phyloP scores from a whole-genome alignment of 2,888 invertebrate species.

The Ashinkailepas kermadecensis region DNA sequence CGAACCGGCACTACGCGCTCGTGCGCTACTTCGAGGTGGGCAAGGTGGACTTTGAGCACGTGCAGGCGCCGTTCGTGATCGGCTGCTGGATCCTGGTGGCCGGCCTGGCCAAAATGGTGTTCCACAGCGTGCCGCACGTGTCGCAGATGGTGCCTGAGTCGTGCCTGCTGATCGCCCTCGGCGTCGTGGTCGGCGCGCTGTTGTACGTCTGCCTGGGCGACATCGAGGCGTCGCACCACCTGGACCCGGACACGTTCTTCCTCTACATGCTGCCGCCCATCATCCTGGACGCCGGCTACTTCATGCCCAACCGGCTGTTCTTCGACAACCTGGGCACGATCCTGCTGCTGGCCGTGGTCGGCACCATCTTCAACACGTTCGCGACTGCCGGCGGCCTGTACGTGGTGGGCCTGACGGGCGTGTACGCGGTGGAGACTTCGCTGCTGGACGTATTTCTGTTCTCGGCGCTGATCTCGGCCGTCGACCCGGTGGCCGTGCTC shows the following conservation, averaged over 20 bases:
- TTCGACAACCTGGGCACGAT: constrained; percentile 51
- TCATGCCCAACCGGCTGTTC: constrained; percentile 49
- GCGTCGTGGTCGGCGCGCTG: constrained; percentile 46
- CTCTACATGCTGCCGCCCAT: constrained; percentile 49
- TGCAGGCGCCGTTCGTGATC: constrained; percentile 24
- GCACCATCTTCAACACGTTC: constrained; percentile 46
- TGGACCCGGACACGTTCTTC: constrained; percentile 47
- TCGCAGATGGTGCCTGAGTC: constrained; percentile 44
- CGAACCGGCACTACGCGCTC: constrained; percentile 11
- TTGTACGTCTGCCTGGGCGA: constrained; percentile 42
- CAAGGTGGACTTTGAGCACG: constrained; percentile 25
- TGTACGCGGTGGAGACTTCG: constrained; percentile 34
- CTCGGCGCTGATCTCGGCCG: constrained; percentile 42
- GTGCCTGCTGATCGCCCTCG: constrained; percentile 47
- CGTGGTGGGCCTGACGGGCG: constrained; percentile 36
- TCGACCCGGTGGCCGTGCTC: constrained; percentile 47
- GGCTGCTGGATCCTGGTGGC: constrained; percentile 25
- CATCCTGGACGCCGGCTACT: constrained; percentile 51
- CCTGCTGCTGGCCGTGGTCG: constrained; percentile 44
- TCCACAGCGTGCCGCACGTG: constrained; percentile 22
- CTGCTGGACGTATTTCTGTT: constrained; percentile 33
- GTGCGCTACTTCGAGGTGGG: constrained; percentile 24
- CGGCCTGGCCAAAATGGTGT: constrained; percentile 23
- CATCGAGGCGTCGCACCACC: constrained; percentile 37
- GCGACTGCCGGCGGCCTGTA: constrained; percentile 40